phyloP scores from a whole-genome alignment of 2,113 vertebrate species.

The Pedetes capensis region DNA sequence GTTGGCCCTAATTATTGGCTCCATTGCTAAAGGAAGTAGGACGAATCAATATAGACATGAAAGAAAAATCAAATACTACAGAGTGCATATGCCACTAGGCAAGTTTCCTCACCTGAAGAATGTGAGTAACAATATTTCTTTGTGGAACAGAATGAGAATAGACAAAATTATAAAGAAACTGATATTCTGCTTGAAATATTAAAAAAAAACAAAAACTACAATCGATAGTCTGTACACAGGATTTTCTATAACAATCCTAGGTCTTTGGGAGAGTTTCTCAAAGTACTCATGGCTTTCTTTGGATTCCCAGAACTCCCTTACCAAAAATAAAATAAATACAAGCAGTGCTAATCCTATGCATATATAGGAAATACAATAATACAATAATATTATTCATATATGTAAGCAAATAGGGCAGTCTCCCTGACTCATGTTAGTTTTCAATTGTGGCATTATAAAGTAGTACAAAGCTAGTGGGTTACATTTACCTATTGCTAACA shows the following conservation, averaged over 20 bases:
- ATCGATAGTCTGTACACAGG: background rate
- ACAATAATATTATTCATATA: background rate
- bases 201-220: background rate
- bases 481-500: background rate
- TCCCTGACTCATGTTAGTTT: background rate
- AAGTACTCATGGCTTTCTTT: background rate
- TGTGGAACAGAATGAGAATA: background rate
- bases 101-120: background rate
- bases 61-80: background rate
- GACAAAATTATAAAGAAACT: background rate
- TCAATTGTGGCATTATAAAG: background rate
- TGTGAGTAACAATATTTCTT: background rate
- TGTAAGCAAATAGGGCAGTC: background rate
- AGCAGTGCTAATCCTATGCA: background rate
- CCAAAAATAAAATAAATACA: background rate
- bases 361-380: background rate
- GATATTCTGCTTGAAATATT: background rate
- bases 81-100: background rate
- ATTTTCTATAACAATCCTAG: background rate
- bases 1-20: background rate
- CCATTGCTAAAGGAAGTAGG: background rate
- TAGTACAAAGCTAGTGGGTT: background rate
- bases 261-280: background rate
- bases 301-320: background rate
- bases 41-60: background rate